phyloP scores from a whole-genome alignment of 2,797 vertebrate genomes.

The Coreius guichenoti region DNA sequence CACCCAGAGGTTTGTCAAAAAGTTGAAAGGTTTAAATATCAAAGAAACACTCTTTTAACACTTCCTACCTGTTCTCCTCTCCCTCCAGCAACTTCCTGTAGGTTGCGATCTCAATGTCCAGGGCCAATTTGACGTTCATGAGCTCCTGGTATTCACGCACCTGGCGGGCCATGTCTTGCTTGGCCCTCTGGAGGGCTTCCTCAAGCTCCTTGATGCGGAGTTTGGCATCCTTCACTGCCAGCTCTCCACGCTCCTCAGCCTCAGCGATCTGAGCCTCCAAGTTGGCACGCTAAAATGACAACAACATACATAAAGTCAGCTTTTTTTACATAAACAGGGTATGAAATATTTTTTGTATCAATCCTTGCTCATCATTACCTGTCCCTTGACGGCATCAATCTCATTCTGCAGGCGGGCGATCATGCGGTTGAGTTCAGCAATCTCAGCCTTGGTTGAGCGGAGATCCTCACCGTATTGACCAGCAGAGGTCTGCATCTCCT shows the following conservation, averaged over 20 bases:
- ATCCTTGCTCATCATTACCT: slow-evolving; percentile 70
- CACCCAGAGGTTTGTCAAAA: background rate
- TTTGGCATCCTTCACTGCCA: slow-evolving; percentile 81
- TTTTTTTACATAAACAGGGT: background rate
- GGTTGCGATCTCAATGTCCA: slow-evolving; percentile 93
- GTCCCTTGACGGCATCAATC: slow-evolving; percentile 80
- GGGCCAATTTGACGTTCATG: slow-evolving; percentile 91
- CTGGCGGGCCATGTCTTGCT: slow-evolving; percentile 91
- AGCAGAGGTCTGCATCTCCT: slow-evolving; percentile 81
- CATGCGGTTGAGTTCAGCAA: slow-evolving; percentile 79
- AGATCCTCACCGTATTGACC: slow-evolving; percentile 80
- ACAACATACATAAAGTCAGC: slow-evolving; percentile 23
- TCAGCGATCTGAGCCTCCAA: slow-evolving; percentile 78
- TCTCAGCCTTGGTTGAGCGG: slow-evolving; percentile 79
- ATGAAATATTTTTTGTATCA: background rate
- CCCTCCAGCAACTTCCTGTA: slow-evolving; percentile 83
- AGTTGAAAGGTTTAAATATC: background rate
- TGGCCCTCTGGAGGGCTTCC: slow-evolving; percentile 86
- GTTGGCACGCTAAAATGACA: slow-evolving; percentile 67
- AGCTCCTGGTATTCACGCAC: slow-evolving; percentile 92
- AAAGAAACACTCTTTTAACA: background rate
- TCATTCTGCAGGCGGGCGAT: slow-evolving; percentile 82
- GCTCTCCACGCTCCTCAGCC: slow-evolving; percentile 81
- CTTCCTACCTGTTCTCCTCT: slow-evolving; percentile 77
- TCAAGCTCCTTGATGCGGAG: slow-evolving; percentile 86